Evolutionary conservation across 2,113 vertebrate species (phyloP).

Genomic region (Stercorarius parasiticus): DNA sequence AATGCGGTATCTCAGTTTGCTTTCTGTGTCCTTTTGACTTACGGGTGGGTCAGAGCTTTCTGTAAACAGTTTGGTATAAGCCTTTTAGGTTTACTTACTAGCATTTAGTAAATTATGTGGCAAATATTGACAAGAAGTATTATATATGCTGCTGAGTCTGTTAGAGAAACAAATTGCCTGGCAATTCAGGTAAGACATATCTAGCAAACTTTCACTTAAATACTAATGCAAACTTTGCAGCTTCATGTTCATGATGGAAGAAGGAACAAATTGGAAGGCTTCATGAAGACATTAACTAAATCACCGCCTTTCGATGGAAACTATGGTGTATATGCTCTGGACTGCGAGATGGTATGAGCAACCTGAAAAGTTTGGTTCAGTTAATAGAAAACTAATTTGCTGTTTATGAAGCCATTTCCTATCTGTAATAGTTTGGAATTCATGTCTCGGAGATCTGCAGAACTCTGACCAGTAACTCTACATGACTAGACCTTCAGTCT

Average conservation of each 20-base stretch:
- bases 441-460: not conserved
- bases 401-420: not conserved
- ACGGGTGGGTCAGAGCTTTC: not conserved
- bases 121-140: not conserved
- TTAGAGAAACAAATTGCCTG: not conserved
- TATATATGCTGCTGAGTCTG: not conserved
- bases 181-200: not conserved
- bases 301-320: conserved; percentile 3
- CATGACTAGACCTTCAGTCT: not conserved
- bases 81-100: not conserved
- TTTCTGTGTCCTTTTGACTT: not conserved
- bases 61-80: not conserved
- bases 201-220: not conserved
- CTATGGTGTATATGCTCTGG: conserved; percentile 76
- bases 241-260: conserved; percentile 80
- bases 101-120: not conserved
- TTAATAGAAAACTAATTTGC: not conserved
- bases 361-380: not conserved
- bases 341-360: conserved; percentile 78
- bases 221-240: conserved; percentile 50
- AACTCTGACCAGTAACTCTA: not conserved
- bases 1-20: not conserved
- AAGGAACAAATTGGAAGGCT: conserved; percentile 73
- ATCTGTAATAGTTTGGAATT: not conserved
- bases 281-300: conserved; percentile 67